phyloP scores from a whole-genome alignment of 2,888 invertebrate genomes.

The Trissonchulus latispiculum region DNA sequence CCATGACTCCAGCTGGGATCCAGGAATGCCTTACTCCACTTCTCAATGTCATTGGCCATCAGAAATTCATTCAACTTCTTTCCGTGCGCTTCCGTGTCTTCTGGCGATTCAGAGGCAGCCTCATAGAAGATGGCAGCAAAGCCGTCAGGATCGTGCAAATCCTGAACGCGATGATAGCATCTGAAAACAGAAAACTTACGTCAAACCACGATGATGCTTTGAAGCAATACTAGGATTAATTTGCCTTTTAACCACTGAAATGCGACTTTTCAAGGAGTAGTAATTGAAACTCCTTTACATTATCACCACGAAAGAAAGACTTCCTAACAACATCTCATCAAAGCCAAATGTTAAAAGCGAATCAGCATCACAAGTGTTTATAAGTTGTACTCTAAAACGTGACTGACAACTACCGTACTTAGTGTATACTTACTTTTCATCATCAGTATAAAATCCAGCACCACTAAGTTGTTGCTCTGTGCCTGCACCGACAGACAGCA shows the following conservation, averaged over 20 bases:
- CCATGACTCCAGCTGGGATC: slow-evolving; percentile 43
- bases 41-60: slow-evolving; percentile 40
- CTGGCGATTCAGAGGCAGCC: slow-evolving; percentile 6
- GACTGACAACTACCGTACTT: no score
- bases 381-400: no score
- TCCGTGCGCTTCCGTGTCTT: background rate
- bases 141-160: slow-evolving; percentile 35
- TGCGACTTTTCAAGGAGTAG: no score
- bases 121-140: slow-evolving; percentile 15
- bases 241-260: no score
- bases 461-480: slow-evolving; percentile 28
- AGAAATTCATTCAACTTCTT: slow-evolving; percentile 37
- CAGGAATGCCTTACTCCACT: slow-evolving; percentile 37
- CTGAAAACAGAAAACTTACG: no score
- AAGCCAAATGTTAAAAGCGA: no score
- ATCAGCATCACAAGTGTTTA: no score
- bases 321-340: no score
- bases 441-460: slow-evolving; percentile 37
- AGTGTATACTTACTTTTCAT: slow-evolving; percentile 30
- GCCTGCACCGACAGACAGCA: slow-evolving; percentile 33
- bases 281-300: no score
- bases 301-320: no score
- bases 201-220: no score
- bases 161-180: slow-evolving; percentile 37
- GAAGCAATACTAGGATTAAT: no score